These are phyloP conservation scores for Drosophila macrospina DNA, from an alignment of 2,888 invertebrate species.

Conservation along the genomic window DNA sequence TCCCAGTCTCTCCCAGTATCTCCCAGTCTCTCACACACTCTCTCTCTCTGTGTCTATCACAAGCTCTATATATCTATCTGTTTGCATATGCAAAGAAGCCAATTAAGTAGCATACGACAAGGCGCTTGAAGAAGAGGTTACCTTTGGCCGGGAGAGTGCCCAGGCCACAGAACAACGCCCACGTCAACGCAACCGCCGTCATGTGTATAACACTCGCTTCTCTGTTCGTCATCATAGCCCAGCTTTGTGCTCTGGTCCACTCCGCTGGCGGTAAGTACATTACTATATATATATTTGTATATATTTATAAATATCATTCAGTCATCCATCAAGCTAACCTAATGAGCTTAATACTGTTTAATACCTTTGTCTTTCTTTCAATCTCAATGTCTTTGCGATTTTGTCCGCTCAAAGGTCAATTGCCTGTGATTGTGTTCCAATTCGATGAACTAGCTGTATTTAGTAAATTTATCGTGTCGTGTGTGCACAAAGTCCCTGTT, in stretches of 20 bases:
- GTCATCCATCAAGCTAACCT: too few relatives aligned
- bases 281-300: not conserved
- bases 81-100: conserved; percentile 16
- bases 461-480: not conserved
- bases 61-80: too few relatives aligned
- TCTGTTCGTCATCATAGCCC: conserved; percentile 84
- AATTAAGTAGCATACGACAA: conserved; percentile 7
- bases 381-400: not conserved
- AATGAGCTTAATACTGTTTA: too few relatives aligned
- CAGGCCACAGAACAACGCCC: conserved; percentile 7
- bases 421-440: not conserved
- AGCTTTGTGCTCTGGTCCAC: conserved; percentile 84
- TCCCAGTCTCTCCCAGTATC: too few relatives aligned
- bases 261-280: conserved; percentile 85
- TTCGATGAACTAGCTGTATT: not conserved
- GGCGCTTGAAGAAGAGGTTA: conserved; percentile 18
- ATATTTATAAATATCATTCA: not conserved
- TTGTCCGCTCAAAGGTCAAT: not conserved
- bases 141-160: conserved; percentile 19
- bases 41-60: too few relatives aligned
- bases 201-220: conserved; percentile 85
- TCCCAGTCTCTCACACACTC: too few relatives aligned
- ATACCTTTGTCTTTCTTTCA: too few relatives aligned
- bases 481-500: not conserved
- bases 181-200: conserved; percentile 73